phyloP scores from a whole-genome alignment of 2,888 invertebrate species.

The Drosophila picticornis region DNA sequence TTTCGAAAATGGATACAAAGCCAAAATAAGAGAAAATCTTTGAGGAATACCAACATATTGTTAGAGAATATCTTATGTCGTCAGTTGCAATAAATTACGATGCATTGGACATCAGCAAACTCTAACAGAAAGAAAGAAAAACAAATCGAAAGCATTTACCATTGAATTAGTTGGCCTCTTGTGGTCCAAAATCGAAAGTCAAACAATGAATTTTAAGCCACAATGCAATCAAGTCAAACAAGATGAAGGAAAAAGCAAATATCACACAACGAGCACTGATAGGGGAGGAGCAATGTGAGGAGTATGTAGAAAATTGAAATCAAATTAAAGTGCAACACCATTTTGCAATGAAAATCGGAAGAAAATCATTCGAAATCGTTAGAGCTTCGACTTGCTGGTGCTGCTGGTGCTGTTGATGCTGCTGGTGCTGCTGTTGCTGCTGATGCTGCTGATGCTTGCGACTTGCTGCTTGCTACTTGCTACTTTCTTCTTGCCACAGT shows the following conservation, averaged over 20 bases:
- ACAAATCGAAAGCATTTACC: conserved; percentile 15
- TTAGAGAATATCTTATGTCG: background rate
- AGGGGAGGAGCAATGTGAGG: background rate
- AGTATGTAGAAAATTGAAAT: conserved; percentile 55
- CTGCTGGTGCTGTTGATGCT: background rate
- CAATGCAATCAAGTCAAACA: conserved; percentile 55
- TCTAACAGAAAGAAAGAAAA: background rate
- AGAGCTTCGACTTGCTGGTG: conserved; percentile 20
- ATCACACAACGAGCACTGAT: conserved; percentile 6
- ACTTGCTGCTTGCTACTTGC: conserved; percentile 1
- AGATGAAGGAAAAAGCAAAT: conserved; percentile 39
- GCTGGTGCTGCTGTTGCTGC: conserved; percentile 13
- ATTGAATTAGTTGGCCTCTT: conserved; percentile 42
- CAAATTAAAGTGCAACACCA: conserved; percentile 68
- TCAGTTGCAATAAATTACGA: background rate
- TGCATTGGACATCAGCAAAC: background rate
- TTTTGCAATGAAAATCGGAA: conserved; percentile 53
- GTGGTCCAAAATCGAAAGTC: conserved; percentile 29
- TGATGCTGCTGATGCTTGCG: background rate
- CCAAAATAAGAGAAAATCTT: conserved; percentile 3
- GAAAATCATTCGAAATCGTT: conserved; percentile 67
- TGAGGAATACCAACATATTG: background rate
- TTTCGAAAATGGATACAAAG: background rate
- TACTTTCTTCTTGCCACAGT: conserved; percentile 21
- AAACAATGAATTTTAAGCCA: conserved; percentile 51